Evolutionary conservation across 2,113 vertebrate genomes (phyloP).

Genomic region (Myiozetetes cayanensis): DNA sequence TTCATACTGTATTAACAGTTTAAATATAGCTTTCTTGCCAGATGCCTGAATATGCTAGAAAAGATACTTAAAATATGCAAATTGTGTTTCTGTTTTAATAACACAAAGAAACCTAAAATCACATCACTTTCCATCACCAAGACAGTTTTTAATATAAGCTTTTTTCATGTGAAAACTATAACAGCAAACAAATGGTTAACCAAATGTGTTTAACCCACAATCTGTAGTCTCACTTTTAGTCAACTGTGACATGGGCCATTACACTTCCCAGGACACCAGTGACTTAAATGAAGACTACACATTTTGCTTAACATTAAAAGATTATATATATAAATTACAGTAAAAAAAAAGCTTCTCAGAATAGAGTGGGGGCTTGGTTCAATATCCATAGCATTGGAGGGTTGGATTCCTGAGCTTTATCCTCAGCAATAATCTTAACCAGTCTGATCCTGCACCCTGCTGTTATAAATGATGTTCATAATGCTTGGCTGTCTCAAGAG

Average conservation of each 20-base stretch:
- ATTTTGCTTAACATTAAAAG: constrained; percentile 57
- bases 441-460: constrained; percentile 49
- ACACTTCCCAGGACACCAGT: constrained; percentile 55
- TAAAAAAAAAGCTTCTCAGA: neutral
- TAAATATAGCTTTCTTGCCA: constrained; percentile 72
- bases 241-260: constrained; percentile 59
- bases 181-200: constrained; percentile 79
- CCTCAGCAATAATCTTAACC: constrained; percentile 11
- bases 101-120: constrained; percentile 72
- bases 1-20: constrained; percentile 70
- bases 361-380: neutral
- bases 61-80: constrained; percentile 74
- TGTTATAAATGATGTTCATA: constrained; percentile 46
- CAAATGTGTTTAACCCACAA: constrained; percentile 61
- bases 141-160: constrained; percentile 70
- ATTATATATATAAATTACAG: constrained; percentile 29
- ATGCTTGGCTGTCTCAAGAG: constrained; percentile 32
- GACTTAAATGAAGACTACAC: constrained; percentile 60
- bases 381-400: neutral
- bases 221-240: constrained; percentile 71
- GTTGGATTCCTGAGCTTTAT: neutral
- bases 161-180: constrained; percentile 73
- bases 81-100: constrained; percentile 77
- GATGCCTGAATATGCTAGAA: constrained; percentile 71
- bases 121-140: constrained; percentile 77